These are phyloP conservation scores for Eueides isabella DNA, from an alignment of 1,140 invertebrate genomes.

Conservation along the genomic window DNA sequence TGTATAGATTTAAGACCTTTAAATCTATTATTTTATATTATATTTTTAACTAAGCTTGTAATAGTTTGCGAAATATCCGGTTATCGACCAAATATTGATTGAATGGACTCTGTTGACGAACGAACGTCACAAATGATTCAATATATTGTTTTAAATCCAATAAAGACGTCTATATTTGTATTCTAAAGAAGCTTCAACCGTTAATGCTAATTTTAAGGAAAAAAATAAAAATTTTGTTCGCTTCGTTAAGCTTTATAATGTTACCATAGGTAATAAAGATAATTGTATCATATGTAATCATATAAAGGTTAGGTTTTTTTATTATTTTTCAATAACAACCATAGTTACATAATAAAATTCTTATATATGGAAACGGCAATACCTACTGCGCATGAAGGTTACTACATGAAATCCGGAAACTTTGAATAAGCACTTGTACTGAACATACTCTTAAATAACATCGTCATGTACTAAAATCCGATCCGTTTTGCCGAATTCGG, in stretches of 20 bases:
- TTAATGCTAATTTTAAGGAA: neutral
- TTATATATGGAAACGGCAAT: neutral
- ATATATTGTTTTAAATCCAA: neutral
- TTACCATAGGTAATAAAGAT: neutral
- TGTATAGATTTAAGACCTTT: neutral
- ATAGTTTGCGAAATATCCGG: conserved; percentile 27
- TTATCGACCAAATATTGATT: conserved; percentile 22
- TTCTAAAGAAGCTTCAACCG: neutral
- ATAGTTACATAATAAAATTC: neutral
- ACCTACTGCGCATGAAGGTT: conserved; percentile 2
- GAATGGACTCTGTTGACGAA: neutral
- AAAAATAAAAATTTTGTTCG: neutral
- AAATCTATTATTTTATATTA: neutral
- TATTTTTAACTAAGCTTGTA: neutral
- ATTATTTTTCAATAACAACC: neutral
- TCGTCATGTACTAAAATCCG: neutral
- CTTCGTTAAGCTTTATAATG: neutral
- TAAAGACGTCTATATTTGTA: conserved; percentile 4
- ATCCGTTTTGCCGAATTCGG: no score
- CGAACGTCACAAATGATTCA: neutral
- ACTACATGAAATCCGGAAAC: neutral
- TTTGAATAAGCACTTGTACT: neutral
- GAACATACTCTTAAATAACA: neutral
- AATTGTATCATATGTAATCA: neutral
- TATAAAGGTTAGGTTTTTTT: neutral